Conservation (phyloP, 2,888 invertebrate species). For the Lomographa bimaculata region DNA sequence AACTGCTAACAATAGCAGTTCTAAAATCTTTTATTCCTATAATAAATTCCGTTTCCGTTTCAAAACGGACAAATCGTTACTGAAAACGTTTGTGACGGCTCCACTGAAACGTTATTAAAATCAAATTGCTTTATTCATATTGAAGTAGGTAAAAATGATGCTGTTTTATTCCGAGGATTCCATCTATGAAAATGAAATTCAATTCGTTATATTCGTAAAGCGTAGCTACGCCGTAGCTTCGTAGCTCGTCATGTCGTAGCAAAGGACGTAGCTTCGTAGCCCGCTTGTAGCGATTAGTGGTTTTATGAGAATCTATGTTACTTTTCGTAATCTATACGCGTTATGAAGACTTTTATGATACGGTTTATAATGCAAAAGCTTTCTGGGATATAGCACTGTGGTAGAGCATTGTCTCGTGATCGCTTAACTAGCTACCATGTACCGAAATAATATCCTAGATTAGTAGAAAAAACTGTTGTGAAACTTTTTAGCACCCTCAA, state of each 20-base stretch:
- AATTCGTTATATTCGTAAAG: slow-evolving; percentile 13
- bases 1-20: no score
- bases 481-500: no score
- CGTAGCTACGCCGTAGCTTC: slow-evolving; percentile 18
- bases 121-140: slow-evolving; percentile 6
- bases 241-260: slow-evolving; percentile 21
- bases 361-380: no score
- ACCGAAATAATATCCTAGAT: no score
- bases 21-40: no score
- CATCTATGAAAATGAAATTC: slow-evolving; percentile 21
- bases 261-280: slow-evolving; percentile 20
- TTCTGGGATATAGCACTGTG: no score
- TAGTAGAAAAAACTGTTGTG: no score
- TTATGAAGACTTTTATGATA: no score
- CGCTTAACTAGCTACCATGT: no score
- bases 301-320: slow-evolving; percentile 6
- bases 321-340: no score
- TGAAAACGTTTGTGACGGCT: slow-evolving; percentile 4
- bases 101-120: slow-evolving; percentile 2
- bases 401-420: no score
- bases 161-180: slow-evolving; percentile 9
- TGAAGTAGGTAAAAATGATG: slow-evolving; percentile 1
- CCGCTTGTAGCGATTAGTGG: slow-evolving; percentile 1
- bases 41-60: slow-evolving; percentile 12
- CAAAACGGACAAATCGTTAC: slow-evolving; percentile 7